Conservation (phyloP, 2,797 vertebrate species). For the Channa striata region DNA sequence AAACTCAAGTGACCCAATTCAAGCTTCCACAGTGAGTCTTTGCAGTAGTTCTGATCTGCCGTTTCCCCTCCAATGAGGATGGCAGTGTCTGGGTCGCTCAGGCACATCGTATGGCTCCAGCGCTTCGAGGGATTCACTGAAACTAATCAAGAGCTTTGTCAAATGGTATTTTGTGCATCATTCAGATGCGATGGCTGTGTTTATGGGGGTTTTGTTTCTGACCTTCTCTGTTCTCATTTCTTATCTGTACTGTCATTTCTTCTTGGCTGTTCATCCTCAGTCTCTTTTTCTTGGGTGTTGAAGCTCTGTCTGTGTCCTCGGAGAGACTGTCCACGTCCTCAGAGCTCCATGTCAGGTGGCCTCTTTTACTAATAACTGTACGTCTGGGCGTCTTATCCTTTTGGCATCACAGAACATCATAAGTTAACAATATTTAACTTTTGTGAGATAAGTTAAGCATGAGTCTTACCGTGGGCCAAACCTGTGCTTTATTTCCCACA, state of each 20-base stretch:
- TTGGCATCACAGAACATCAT: slow-evolving; percentile 2
- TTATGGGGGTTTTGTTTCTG: background rate
- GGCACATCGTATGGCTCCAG: slow-evolving; percentile 90
- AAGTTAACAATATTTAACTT: too few species aligned
- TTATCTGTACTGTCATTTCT: slow-evolving; percentile 63
- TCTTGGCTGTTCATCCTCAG: slow-evolving; percentile 67
- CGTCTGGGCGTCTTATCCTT: slow-evolving; percentile 76
- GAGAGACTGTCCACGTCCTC: slow-evolving; percentile 64
- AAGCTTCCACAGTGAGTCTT: slow-evolving; percentile 88
- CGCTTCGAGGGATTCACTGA: slow-evolving; percentile 87
- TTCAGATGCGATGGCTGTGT: background rate
- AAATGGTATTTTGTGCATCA: slow-evolving; percentile 2
- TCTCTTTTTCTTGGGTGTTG: slow-evolving; percentile 73
- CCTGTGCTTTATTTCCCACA: slow-evolving; percentile 33
- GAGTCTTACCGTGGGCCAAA: slow-evolving; percentile 76
- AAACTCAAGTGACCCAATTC: slow-evolving; percentile 85
- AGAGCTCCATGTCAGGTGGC: slow-evolving; percentile 69
- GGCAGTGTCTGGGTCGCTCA: slow-evolving; percentile 87
- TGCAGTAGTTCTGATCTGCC: slow-evolving; percentile 74
- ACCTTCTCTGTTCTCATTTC: slow-evolving; percentile 65
- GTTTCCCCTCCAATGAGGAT: slow-evolving; percentile 90
- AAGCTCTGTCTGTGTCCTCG: slow-evolving; percentile 57
- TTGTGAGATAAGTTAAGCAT: too few species aligned
- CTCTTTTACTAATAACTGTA: slow-evolving; percentile 64
- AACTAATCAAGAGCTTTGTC: slow-evolving; percentile 48